Base-by-base conservation (phyloP, 2,113 vertebrate genomes). In the Dryoscopus gambensis region DNA sequence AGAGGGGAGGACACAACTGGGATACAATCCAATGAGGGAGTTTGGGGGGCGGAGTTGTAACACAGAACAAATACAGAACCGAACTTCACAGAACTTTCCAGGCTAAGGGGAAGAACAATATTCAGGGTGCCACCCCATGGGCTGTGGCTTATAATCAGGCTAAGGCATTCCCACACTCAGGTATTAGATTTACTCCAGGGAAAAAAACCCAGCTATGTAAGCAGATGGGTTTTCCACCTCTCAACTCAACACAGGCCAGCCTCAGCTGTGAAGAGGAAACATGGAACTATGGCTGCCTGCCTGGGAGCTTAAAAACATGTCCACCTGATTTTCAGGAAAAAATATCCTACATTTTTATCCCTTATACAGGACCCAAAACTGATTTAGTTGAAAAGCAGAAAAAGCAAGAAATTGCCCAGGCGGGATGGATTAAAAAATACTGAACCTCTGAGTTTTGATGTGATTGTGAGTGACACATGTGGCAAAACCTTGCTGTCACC, bases 221-320 rank as follows among this genome's bases (percentile, higher is more conserved):
- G 11, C 23, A 67, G 23, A 33, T 39, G 33, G 8, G 14, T 56
- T 63, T 79, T 63, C n/a, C 16, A 56, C 30, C 40, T 88, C 35
- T 31, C 30, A 56, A 21, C 5, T 56, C 0, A 0, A 56, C 65
- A 87, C 20, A 79, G 47, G n/a, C n/a, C 30, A 39, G 47, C 9
- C 20, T 71, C 24, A 63, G 16, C 40, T 71, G 30, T 35, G 35
- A 21, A 49, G 40, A 64, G 21, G 25, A 21, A 80, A 40, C 42
- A 27, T 35, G 25, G 57, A 78, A 53, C 25, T 69, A 17, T 23
- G 22, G 40, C 60, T 93, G 55, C 46, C 37, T 78, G 33, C 9
- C 27, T 83, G 18, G 50, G 9, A 49, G 28, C 55, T 50, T 87
- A 69, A 68, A 80, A 84, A 65, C 3, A 2, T 4, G 15, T 56